Percentiles rank a stretch among this genome's conserved stretches.
These are phyloP conservation scores for Hyla sarda DNA, from an alignment of 2,113 vertebrate genomes.

Conservation along the genomic window DNA sequence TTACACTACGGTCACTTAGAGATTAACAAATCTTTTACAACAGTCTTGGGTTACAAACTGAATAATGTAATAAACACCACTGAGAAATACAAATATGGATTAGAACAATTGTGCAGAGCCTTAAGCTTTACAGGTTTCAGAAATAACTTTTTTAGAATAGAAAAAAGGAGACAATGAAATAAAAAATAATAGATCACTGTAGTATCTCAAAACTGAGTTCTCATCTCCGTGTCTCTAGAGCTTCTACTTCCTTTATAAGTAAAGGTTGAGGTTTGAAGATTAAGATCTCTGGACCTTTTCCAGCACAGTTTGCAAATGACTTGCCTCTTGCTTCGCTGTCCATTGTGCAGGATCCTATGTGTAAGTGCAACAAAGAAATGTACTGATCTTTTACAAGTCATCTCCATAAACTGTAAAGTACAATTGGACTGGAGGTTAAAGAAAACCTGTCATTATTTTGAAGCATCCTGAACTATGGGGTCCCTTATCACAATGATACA, in stretches of 20 bases:
- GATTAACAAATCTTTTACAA: slow-evolving; percentile 4
- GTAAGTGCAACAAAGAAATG: background rate
- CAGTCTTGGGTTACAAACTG: background rate
- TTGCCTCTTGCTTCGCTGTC: background rate
- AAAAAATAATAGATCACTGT: background rate
- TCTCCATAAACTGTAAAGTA: too few relatives aligned
- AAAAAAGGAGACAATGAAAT: background rate
- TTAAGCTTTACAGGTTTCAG: background rate
- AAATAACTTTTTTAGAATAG: background rate
- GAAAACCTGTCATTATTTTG: too few relatives aligned
- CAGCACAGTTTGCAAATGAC: background rate
- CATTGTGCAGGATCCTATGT: background rate
- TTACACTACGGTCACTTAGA: background rate
- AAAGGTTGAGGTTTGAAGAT: background rate
- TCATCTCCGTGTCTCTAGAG: background rate
- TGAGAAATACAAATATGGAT: background rate
- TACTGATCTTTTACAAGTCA: too few relatives aligned
- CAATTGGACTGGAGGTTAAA: too few relatives aligned
- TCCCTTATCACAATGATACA: background rate
- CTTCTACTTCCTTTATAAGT: background rate
- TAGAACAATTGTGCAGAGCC: background rate
- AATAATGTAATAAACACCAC: background rate
- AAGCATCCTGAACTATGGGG: too few relatives aligned
- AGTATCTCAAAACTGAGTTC: background rate
- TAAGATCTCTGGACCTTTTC: background rate